Conservation (phyloP, 2,113 vertebrate species). For the Trichechus manatus region DNA sequence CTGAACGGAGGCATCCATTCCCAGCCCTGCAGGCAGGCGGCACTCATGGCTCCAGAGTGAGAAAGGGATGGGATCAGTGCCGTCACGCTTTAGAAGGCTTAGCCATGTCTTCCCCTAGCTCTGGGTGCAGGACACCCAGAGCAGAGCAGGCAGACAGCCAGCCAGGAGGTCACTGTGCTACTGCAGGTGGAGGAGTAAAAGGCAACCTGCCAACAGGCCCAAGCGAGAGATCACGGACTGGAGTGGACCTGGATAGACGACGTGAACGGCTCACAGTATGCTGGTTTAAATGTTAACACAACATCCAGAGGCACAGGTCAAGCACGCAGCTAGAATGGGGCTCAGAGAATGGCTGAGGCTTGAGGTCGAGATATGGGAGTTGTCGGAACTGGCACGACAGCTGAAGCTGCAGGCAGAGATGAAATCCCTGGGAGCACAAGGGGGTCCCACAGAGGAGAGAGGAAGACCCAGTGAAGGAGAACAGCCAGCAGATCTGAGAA, state of each 20-base stretch:
- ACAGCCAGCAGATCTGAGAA: not conserved
- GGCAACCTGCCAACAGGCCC: not conserved
- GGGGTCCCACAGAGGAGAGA: not conserved
- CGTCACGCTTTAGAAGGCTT: too few species aligned
- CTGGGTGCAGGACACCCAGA: not conserved
- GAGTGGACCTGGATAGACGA: not conserved
- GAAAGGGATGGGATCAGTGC: not conserved
- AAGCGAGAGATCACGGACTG: not conserved
- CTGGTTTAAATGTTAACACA: not conserved
- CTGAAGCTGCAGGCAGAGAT: too few species aligned
- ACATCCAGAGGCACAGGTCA: not conserved
- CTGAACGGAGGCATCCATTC: not conserved
- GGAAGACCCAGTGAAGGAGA: not conserved
- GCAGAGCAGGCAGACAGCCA: not conserved
- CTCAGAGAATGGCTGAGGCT: not conserved
- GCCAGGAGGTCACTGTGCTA: not conserved
- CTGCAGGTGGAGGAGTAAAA: not conserved
- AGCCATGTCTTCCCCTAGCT: too few species aligned
- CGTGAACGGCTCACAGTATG: too few species aligned
- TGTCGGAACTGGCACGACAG: not conserved
- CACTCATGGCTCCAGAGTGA: rapidly evolving
- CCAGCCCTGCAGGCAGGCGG: not conserved
- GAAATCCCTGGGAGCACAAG: too few species aligned
- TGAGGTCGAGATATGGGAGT: not conserved
- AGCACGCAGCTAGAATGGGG: not conserved